Conservation (phyloP, 2,888 invertebrate species). For the Aphidoletes aphidimyza region DNA sequence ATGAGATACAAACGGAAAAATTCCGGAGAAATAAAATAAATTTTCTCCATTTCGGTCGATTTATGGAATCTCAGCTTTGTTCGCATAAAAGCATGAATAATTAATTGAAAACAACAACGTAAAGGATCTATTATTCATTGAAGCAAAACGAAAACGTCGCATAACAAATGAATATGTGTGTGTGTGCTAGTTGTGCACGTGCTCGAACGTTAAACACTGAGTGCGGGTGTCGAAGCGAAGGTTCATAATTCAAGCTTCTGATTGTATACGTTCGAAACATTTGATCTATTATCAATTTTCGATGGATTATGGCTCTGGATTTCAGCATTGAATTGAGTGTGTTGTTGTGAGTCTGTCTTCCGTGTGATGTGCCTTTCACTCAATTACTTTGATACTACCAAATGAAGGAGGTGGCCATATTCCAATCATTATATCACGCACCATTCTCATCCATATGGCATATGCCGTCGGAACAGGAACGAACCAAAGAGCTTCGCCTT, state of each 20-base stretch:
- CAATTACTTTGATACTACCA: too few species aligned
- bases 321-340: not conserved
- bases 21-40: not conserved
- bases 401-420: too few species aligned
- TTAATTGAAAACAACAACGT: not conserved
- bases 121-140: not conserved
- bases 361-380: not conserved
- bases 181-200: too few species aligned
- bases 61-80: not conserved
- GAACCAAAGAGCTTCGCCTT: too few species aligned
- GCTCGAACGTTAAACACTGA: not conserved
- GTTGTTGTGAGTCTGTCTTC: not conserved
- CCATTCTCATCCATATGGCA: too few species aligned
- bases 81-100: conserved; percentile 21
- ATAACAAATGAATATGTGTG: not conserved
- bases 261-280: not conserved
- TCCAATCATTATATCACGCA: too few species aligned
- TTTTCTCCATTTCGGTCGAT: not conserved
- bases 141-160: conserved; percentile 16
- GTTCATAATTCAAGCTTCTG: conserved; percentile 4
- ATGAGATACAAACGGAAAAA: too few species aligned
- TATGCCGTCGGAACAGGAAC: too few species aligned
- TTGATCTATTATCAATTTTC: conserved; percentile 24
- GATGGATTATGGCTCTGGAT: not conserved
- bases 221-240: too few species aligned